Evolutionary conservation across 2,113 vertebrate genomes (phyloP).

Genomic region (Muntiacus muntjak): DNA sequence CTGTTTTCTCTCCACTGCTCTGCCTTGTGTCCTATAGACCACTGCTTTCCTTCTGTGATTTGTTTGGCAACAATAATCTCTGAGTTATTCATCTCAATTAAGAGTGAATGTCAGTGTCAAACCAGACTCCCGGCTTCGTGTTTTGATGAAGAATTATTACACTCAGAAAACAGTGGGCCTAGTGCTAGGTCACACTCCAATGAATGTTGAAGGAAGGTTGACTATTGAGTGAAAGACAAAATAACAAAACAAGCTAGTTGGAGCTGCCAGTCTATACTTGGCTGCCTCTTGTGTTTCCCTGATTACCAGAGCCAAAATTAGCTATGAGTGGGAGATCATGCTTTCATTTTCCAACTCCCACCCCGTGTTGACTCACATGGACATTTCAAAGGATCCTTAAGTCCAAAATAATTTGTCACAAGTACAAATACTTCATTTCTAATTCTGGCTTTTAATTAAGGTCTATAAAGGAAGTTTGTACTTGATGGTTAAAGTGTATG

Average conservation of each 20-base stretch:
- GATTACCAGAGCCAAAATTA: conserved; percentile 62
- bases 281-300: conserved; percentile 50
- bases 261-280: conserved; percentile 55
- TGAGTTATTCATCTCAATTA: conserved; percentile 57
- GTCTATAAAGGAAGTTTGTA: conserved; percentile 39
- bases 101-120: conserved; percentile 36
- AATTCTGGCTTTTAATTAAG: conserved; percentile 55
- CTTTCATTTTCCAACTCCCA: conserved; percentile 42
- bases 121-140: conserved; percentile 15
- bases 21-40: not conserved
- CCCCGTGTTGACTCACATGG: conserved; percentile 37
- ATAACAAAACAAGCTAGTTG: not conserved
- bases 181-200: conserved; percentile 28
- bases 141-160: conserved; percentile 59
- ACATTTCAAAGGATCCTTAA: conserved; percentile 45
- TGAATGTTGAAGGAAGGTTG: conserved; percentile 50
- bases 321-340: conserved; percentile 49
- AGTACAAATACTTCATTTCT: conserved; percentile 52
- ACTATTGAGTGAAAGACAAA: conserved; percentile 41
- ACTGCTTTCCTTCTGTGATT: not conserved
- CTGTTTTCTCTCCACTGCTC: not conserved
- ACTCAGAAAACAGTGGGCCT: not conserved
- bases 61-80: conserved; percentile 24
- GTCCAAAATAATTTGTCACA: conserved; percentile 49
- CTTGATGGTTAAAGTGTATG: conserved; percentile 26